Evolutionary conservation across 2,113 vertebrate species (phyloP), one percentile per base, ranked within the genome.

Genomic region (Puntigrus tetrazona): DNA sequence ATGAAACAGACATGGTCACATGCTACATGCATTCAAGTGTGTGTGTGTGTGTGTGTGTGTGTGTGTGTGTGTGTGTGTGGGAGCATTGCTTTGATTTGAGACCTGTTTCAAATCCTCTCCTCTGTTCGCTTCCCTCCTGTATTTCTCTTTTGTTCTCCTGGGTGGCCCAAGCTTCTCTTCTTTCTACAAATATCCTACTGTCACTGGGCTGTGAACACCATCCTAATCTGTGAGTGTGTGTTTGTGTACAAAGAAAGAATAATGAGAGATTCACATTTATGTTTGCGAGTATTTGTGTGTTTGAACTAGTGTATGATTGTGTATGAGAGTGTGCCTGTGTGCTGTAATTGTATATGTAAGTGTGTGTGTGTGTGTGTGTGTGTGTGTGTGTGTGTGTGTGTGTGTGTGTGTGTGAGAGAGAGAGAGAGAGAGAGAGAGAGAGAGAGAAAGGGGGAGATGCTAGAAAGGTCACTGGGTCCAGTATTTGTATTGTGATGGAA

Each of bases 131-230:
- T 81, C 34, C 57, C 73, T 50, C 27, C 50, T 34, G 31, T 65
- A 43, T 78, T 82, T 29, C 16, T 85, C 65, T 61, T 86, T 83
- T 88, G 84, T 88, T 86, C 87, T 88, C 84, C 81, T 31, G 81
- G 84, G 84, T 88, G 84, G 84, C 38, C 84, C 50, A 83, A 78
- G 80, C 79, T 83, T 80, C 87, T 85, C 75, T 78, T 81, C 76
- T 83, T 84, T 69, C 69, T 34, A 76, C 55, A 83, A 59, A 77
- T 78, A 83, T 79, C 74, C 79, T 80, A 29, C 45, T 57, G 57
- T 80, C 84, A 75, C n/a, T 72, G 77, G 77, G n/a, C 77, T 78
- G 77, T 78, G 59, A 67, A 84, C 61, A 27, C 74, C 83, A 55
- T 77, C 61, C 75, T 76, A 76, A 50, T 83, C 36, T 83, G 5